Evolutionary conservation across 2,797 vertebrate genomes (phyloP), one percentile per base, ranked within the genome.

Genomic region (Chaenodraco wilsoni): DNA sequence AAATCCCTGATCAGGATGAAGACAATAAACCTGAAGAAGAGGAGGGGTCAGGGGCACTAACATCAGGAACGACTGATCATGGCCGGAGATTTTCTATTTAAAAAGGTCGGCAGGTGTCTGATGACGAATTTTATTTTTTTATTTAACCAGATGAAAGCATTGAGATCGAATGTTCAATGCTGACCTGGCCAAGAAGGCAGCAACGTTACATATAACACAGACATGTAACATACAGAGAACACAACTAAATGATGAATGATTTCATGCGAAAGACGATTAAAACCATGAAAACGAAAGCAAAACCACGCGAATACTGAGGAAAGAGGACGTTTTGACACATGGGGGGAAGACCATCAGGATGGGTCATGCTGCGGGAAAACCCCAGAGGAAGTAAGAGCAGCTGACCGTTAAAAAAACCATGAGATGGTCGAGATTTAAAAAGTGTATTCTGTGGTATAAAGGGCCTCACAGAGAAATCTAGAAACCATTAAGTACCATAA

Each of bases 281-380:
- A 27, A 5, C 1, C 27, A 27, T 27, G 27, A 27, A 27, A 17
- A 33, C 13, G 10, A 33, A 8, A n/a, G 33, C n/a, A 2, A 56
- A 19, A 68, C 64, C 72, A 77, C 46, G 27, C 74, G 75, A 67
- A 27, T 8, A 4, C 10, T 1, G 0, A 4, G 15, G 16, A 85
- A 84, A 77, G 73, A 81, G 79, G 83, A 84, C 69, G 74, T 45
- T 23, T 65, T 21, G 44, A 1, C 1, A n/a, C 3, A 1, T 3
- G 5, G 33, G 27, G 17, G 31, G 12, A 43, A 61, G 45, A 59
- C 19, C 1, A 21, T 27, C 16, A 76, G 11, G n/a, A 58, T n/a
- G 43, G 69, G 14, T 51, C 10, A 52, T 62, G 27, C 55, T 48
- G 19, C 3, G 49, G 74, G 67, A 56, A 60, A 78, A 65, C 31